Evolutionary conservation across 2,888 invertebrate species (phyloP).

Genomic region (Acleris sparsana): DNA sequence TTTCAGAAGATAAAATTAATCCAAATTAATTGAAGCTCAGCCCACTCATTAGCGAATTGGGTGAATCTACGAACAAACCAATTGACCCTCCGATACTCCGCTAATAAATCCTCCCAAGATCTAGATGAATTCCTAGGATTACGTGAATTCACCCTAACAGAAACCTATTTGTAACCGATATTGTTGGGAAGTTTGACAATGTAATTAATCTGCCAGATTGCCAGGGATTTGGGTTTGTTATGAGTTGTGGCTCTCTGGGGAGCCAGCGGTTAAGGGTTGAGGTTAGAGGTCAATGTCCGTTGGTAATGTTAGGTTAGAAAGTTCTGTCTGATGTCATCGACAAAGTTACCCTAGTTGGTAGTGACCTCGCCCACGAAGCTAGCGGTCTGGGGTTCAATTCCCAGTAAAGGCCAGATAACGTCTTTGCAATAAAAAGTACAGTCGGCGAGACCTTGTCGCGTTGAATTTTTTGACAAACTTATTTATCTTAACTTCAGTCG

Average conservation of each 20-base stretch:
- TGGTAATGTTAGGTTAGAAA: neutral
- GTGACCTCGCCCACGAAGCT: no score
- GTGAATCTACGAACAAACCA: constrained; percentile 2
- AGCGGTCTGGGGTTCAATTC: no score
- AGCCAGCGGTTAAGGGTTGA: neutral
- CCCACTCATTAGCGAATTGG: constrained; percentile 24
- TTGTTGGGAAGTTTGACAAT: constrained; percentile 10
- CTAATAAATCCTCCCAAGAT: constrained; percentile 4
- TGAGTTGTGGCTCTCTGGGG: neutral
- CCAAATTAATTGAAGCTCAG: constrained; percentile 1
- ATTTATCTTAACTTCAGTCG: no score
- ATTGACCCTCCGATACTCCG: neutral
- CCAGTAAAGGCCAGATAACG: no score
- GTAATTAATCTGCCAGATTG: neutral
- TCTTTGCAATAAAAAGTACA: no score
- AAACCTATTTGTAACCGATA: constrained; percentile 19
- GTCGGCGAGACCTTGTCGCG: no score
- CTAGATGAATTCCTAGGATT: constrained; percentile 11
- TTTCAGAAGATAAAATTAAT: neutral
- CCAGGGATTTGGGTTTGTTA: neutral
- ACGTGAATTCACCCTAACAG: constrained; percentile 3
- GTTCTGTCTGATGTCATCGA: neutral
- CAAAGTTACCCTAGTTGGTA: no score
- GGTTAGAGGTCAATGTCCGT: neutral
- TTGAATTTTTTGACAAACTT: no score